Base-by-base conservation (phyloP, 2,888 invertebrate species). In the Ommatoiulus sabulosus region DNA sequence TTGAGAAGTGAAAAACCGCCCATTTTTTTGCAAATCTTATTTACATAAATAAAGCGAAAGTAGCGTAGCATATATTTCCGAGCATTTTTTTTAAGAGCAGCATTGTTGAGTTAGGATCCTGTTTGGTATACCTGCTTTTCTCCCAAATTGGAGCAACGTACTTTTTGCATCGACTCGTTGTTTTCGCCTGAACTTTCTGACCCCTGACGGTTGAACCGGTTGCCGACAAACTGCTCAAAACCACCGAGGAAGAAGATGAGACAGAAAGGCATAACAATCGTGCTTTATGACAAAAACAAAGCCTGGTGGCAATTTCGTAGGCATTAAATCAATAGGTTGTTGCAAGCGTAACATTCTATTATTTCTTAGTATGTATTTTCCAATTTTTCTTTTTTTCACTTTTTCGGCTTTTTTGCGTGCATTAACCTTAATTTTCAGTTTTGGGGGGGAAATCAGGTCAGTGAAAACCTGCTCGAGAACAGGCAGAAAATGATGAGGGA, bases 401-500 rank as follows among this genome's bases (percentile, higher is more conserved):
- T 44, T 87, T 87, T 8, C 24, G 15, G n/a, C 24, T 52, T 52
- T 46, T 87, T 52, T 43, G 35, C 87, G 87, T 44, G 87, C 87
- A 87, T 80, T 87, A 80, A 87, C 87, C 87, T 87, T 87, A 87
- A 57, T 72, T 87, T 63, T 80, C n/a, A 80, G 63, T 44, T 80
- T 80, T 80, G 10, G 87, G 15, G 17, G 43, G 44, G 72, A 87
- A 87, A 44, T 87, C 24, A 87, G 87, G 87, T 87, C 87, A 80
- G 87, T 87, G 87, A 87, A 87, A 87, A 63, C 87, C 52, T 48
- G 52, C 57, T 87, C 10, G n/a, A n/a, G n/a, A n/a, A 8, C n/a
- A 48, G 46, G 86, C 17, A 44, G 44, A 86, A 86, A 86, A 86
- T 44, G 86, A 48, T 12, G 80, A 80, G 80, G 80, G 35, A 80